A percentile compares a stretch with the other conserved stretches of the same genome.
These are phyloP conservation scores for Meteorus colon DNA, from an alignment of 2,888 invertebrate genomes.

Conservation along the genomic window DNA sequence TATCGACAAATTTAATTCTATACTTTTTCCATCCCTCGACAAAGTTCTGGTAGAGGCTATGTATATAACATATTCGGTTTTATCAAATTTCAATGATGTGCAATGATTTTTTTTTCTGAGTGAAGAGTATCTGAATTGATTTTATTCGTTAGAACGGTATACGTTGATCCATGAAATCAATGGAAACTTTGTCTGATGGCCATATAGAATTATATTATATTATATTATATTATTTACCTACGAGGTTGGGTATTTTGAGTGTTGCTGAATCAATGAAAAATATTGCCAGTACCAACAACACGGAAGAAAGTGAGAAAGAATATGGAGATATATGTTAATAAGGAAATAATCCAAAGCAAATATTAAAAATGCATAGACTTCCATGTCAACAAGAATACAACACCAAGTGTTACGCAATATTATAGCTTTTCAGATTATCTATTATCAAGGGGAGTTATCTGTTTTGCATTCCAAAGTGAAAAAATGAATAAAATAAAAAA, in stretches of 20 bases:
- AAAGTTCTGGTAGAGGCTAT: conserved; percentile 7
- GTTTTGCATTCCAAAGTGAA: conserved; percentile 7
- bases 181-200: not conserved
- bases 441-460: not conserved
- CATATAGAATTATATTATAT: not conserved
- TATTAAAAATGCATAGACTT: not conserved
- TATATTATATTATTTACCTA: not conserved
- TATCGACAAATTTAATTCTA: not conserved
- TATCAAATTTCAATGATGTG: not conserved
- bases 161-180: not conserved
- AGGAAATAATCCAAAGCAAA: not conserved
- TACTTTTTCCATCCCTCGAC: not conserved
- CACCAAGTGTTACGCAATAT: conserved; percentile 8
- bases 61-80: not conserved
- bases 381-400: not conserved
- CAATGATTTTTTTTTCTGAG: not conserved
- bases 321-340: not conserved
- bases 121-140: not conserved
- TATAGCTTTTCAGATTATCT: not conserved
- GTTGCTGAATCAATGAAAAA: conserved; percentile 6
- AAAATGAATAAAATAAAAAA: not conserved
- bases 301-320: not conserved
- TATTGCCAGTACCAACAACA: conserved; percentile 14
- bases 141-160: not conserved
- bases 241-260: not conserved